Percentiles rank a stretch among this genome's conserved stretches.
phyloP scores from a whole-genome alignment of 2,113 vertebrate genomes.

The Ploceus nigricollis region DNA sequence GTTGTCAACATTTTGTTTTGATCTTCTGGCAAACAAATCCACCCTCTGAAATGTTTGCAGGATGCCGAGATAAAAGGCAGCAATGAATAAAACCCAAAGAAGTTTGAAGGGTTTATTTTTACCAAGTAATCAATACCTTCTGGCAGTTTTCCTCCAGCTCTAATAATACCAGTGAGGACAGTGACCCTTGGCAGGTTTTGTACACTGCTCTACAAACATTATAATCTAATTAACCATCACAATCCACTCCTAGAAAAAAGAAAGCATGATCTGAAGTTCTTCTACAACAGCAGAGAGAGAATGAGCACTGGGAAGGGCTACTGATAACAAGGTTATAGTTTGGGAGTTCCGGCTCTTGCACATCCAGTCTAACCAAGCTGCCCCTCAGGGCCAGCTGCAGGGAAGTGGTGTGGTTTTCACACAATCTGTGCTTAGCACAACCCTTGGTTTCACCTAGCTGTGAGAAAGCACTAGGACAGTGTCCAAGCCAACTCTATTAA shows the following conservation, averaged over 20 bases:
- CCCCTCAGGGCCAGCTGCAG: not conserved
- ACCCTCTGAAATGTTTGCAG: constrained; percentile 31
- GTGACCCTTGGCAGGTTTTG: not conserved
- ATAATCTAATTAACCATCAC: not conserved
- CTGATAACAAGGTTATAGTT: not conserved
- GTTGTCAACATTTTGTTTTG: constrained; percentile 38
- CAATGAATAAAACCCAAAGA: not conserved
- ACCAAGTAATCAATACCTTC: constrained; percentile 42
- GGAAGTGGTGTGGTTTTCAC: not conserved
- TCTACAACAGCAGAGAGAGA: not conserved
- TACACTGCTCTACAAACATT: not conserved
- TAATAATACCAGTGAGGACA: not conserved
- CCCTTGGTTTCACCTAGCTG: not conserved
- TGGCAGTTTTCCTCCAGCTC: constrained; percentile 7
- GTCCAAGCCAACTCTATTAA: not conserved
- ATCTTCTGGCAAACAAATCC: constrained; percentile 55
- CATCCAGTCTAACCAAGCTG: accelerated
- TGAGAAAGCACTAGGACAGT: not conserved
- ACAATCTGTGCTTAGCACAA: not conserved
- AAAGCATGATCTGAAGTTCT: not conserved
- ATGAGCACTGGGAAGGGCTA: not conserved
- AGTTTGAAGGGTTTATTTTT: constrained; percentile 43
- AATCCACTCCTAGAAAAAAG: not conserved
- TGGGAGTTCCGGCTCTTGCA: not conserved
- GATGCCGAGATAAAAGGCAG: not conserved